Base-by-base conservation (phyloP, 2,113 vertebrate species). In the Mionectes macconnelli region DNA sequence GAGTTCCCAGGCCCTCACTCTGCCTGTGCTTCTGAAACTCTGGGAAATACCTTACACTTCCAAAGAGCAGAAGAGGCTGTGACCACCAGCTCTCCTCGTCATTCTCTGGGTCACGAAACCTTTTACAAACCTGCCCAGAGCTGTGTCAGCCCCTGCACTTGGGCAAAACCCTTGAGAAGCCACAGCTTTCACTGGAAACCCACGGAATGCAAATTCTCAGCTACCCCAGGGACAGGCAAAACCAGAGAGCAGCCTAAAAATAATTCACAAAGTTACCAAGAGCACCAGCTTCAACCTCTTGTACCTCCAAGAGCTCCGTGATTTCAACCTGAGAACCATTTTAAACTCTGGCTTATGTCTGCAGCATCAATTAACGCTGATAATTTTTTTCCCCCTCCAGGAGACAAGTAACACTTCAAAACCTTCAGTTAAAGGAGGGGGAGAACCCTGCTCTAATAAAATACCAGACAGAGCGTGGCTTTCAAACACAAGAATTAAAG, bases 401-500 rank as follows among this genome's bases (percentile, higher is more conserved):
- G 33, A 11, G 2, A 44, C 5, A 12, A 70, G 23, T 2, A 18
- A 35, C 3, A 8, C 0, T 2, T 12, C 19, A 15, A 45, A 82
- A 53, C 22, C 21, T 40, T 55, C 21, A 63, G 23, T 22, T 40
- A 23, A 56, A 39, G 3, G 22, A 63, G 3, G 2, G 49, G 3
- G 2, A 57, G 6, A 90, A 9, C 1, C 5, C 5, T 7, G 50
- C 16, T 63, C 10, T 25, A 67, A 56, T 10, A 23, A 64, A 53
- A 57, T 4, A 25, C 6, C 52, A 57, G 35, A 30, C 5, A 15
- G 25, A 8, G 7, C 3, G 11, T 12, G 23, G 8, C 19, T 47
- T 80, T 78, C 8, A 53, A 63, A 63, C 14, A 31, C 8, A 28
- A 20, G 37, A 73, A 62, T 18, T 17, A 25, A 47, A 85, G 40